Conservation (phyloP, 2,113 vertebrate genomes). For the Tiliqua scincoides region DNA sequence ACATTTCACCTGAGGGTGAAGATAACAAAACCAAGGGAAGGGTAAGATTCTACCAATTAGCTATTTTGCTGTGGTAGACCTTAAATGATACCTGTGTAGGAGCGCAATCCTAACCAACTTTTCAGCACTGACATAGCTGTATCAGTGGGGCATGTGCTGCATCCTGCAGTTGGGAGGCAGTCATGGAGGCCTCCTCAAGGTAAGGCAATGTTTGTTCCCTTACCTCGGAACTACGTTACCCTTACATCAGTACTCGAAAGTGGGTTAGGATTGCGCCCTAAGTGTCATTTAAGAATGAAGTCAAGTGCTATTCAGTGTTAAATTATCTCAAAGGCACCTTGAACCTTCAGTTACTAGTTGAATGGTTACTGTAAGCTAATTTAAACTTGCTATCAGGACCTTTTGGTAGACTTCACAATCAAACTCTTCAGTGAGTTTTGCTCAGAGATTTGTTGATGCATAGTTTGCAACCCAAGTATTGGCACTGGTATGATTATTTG, state of each 20-base stretch:
- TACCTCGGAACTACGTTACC: no score
- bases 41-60: constrained; percentile 63
- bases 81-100: no score
- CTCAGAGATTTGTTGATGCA: not conserved
- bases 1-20: constrained; percentile 51
- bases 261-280: no score
- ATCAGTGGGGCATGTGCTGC: no score
- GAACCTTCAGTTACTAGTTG: not conserved
- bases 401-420: not conserved
- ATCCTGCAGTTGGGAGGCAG: no score
- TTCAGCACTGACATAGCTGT: no score
- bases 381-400: not conserved
- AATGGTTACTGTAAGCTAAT: not conserved
- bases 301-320: not conserved
- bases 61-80: no score
- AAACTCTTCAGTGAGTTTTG: no score
- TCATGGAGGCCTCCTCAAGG: no score
- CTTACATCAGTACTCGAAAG: no score
- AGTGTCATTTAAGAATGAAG: not conserved
- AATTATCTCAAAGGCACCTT: not conserved
- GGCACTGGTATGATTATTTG: not conserved
- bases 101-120: no score
- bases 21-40: constrained; percentile 77
- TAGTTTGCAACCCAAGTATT: not conserved
- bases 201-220: no score